Evolutionary conservation across 2,797 vertebrate genomes (phyloP), one percentile per base, ranked within the genome.

Genomic region (Sebastes glaucus): DNA sequence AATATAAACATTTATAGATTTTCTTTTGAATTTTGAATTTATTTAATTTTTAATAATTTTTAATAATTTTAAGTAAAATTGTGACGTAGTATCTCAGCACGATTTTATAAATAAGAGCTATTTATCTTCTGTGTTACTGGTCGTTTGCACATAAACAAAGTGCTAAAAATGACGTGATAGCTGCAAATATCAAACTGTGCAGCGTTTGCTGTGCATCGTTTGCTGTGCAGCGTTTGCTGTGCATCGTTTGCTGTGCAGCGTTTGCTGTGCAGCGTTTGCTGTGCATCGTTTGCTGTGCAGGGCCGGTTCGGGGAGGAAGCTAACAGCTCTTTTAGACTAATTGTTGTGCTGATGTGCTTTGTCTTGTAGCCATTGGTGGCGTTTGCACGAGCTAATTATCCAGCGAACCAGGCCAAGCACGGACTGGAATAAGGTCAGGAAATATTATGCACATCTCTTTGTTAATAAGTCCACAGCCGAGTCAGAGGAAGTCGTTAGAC

Each of bases 381-480:
- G 79, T 83, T 88, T 66, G 71, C 83, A 59, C 35, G 27, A 88
- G 87, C 70, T 94, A 90, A 94, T 95, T 90, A 93, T 49, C 87
- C 79, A 81, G 70, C 53, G 55, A 93, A 91, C 74, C 91, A 94
- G 93, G 89, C 84, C 93, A 80, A 76, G 82, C 65, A 18, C 23
- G 61, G 81, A 53, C 78, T 56, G 87, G 84, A 95, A 94, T 46
- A 87, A 81, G 92, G 94, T 91, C 92, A 88, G 84, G 28, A 68
- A 78, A 71, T 7, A 63, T 66, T 66, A 33, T 77, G 71, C 42
- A 38, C 35, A 38, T 38, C 35, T 38, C 35, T 38, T 38, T 38
- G 11, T 38, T 38, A 38, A 38, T 38, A 38, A 38, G 35, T 38
- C 35, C 35, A 13, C 35, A 38, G 11, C 11, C 11, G 35, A 38